These are phyloP conservation scores for Eristalis tenax DNA, from an alignment of 2,888 invertebrate species.

Conservation along the genomic window DNA sequence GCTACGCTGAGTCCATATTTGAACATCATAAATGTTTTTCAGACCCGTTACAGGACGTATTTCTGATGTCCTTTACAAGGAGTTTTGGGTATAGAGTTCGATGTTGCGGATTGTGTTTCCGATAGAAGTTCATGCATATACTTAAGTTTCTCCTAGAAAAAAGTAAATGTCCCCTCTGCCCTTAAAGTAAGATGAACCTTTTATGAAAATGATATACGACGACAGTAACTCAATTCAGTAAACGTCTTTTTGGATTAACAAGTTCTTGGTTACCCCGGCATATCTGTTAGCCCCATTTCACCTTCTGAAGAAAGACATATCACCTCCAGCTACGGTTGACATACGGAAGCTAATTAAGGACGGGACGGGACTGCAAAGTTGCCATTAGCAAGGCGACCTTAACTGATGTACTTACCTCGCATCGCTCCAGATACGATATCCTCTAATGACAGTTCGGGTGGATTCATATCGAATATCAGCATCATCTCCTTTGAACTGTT, in stretches of 20 bases:
- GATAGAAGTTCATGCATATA: background rate
- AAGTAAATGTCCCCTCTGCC: background rate
- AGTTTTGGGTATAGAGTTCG: slow-evolving; percentile 10
- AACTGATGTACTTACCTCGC: slow-evolving; percentile 13
- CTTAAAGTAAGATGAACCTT: background rate
- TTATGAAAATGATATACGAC: background rate
- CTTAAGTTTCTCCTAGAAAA: background rate
- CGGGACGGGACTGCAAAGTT: background rate
- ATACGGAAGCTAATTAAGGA: slow-evolving; percentile 33
- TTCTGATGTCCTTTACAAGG: background rate
- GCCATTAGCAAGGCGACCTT: slow-evolving; percentile 2
- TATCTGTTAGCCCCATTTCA: slow-evolving; percentile 5
- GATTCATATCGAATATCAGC: slow-evolving; percentile 22
- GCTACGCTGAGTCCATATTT: slow-evolving; percentile 7
- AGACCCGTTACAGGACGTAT: slow-evolving; percentile 5
- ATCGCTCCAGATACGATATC: slow-evolving; percentile 13
- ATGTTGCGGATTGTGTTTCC: background rate
- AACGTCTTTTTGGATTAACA: slow-evolving; percentile 3
- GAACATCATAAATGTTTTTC: slow-evolving; percentile 33
- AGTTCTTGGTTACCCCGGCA: background rate
- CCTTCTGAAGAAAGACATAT: background rate
- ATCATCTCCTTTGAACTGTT: background rate
- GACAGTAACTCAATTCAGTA: slow-evolving; percentile 5
- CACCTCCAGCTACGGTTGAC: slow-evolving; percentile 3
- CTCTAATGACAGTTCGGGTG: slow-evolving; percentile 6